phyloP scores from a whole-genome alignment of 2,888 invertebrate species.

The Clepsis dumicolana region DNA sequence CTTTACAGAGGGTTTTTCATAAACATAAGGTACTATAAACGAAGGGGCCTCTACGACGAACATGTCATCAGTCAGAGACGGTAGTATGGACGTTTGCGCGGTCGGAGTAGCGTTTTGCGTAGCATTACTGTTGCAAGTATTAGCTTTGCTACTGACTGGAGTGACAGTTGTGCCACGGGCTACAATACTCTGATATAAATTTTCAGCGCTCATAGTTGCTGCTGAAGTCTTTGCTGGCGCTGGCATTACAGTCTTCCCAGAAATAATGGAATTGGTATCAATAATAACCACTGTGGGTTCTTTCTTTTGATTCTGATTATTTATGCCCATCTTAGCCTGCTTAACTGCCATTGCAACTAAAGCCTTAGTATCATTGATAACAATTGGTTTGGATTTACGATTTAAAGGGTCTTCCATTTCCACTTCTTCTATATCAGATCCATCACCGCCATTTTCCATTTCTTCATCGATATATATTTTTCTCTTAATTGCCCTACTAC shows the following conservation, averaged over 20 bases:
- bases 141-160: conserved; percentile 64
- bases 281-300: conserved; percentile 92
- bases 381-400: conserved; percentile 77
- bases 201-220: conserved; percentile 86
- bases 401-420: conserved; percentile 85
- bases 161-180: conserved; percentile 77
- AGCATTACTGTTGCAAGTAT: conserved; percentile 51
- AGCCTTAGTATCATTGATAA: conserved; percentile 90
- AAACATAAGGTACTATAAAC: conserved; percentile 97
- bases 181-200: conserved; percentile 86
- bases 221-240: conserved; percentile 78
- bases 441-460: conserved; percentile 83
- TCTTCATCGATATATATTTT: conserved; percentile 84
- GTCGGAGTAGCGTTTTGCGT: conserved; percentile 67
- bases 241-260: conserved; percentile 86
- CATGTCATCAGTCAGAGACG: conserved; percentile 96
- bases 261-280: conserved; percentile 90
- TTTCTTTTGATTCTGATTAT: conserved; percentile 81
- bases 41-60: conserved; percentile 97
- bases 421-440: conserved; percentile 89
- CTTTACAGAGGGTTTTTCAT: conserved; percentile 94
- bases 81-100: conserved; percentile 89
- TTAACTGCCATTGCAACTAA: conserved; percentile 90
- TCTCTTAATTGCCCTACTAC: conserved; percentile 80
- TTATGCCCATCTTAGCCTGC: conserved; percentile 57